Evolutionary conservation across 1,140 invertebrate species (phyloP), one percentile per base, ranked within the genome.

Genomic region (Eubasilissa regina): DNA sequence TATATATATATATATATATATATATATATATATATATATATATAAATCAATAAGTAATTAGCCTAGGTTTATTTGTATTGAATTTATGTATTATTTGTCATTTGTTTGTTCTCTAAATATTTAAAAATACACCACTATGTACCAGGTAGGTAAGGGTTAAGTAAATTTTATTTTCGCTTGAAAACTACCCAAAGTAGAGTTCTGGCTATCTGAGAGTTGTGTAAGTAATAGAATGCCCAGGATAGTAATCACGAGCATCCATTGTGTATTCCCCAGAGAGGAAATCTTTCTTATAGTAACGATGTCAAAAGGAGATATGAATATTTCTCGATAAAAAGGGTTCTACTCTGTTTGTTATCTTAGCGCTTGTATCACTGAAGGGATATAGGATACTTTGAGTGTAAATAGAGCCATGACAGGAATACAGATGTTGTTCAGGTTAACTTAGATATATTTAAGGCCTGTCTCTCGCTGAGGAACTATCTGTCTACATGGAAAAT

Each of bases 291-390:
- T 76, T 72, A 72, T 60, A 79, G 72, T 76, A 56, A 55, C 62
- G 80, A 81, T 79, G 77, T 79, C 73, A 58, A 58, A 64, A 58
- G 74, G 17, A 64, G 80, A 81, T 81, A 81, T 81, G 72, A 79
- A 79, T 75, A 81, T 77, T 79, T 75, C 19, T 76, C 80, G 79
- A 81, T 81, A 79, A 81, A 81, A 78, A 79, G 70, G 73, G 55
- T 66, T 77, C 53, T 60, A 66, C 79, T 72, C 77, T 70, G 58
- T 74, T 47, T 47, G 80, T 75, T 81, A 78, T 81, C 80, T 81
- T 58, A 75, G 70, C 60, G 74, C 79, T 25, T 76, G 72, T 80
- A 76, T 76, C 79, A 72, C 48, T 66, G 60, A 21, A 66, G 60
- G 75, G 75, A 77, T 77, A 77, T 77, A 21, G 60, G 75, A 77